These are phyloP conservation scores for Penaeus chinensis DNA, from an alignment of 1,140 invertebrate species.

Conservation along the genomic window DNA sequence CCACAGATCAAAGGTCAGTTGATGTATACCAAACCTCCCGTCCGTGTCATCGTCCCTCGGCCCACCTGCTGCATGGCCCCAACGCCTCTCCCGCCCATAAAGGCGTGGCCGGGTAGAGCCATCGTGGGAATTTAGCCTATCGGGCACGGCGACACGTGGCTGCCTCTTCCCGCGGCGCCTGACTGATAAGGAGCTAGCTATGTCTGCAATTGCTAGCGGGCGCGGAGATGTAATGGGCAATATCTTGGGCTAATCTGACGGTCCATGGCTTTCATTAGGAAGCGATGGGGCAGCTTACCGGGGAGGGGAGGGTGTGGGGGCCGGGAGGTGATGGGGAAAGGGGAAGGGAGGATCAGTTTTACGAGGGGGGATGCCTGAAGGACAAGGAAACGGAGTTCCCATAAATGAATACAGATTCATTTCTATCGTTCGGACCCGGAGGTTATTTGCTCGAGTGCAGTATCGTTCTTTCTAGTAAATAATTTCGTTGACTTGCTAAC, in stretches of 20 bases:
- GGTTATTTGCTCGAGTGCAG: too few relatives aligned
- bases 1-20: conserved; percentile 25
- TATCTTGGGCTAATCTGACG: conserved; percentile 51
- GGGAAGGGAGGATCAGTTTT: too few relatives aligned
- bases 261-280: conserved; percentile 49
- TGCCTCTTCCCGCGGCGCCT: conserved; percentile 10
- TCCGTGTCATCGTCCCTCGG: conserved; percentile 14
- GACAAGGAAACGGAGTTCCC: too few relatives aligned
- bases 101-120: not conserved
- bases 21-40: conserved; percentile 9
- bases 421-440: too few relatives aligned
- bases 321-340: too few relatives aligned
- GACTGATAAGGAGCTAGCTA: conserved; percentile 47
- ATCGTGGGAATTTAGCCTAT: conserved; percentile 6
- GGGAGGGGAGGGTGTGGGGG: not conserved
- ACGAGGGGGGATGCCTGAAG: too few relatives aligned
- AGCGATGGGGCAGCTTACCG: conserved; percentile 31
- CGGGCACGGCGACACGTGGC: not conserved
- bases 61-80: not conserved
- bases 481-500: too few relatives aligned
- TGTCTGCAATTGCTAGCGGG: conserved; percentile 45
- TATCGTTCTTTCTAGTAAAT: too few relatives aligned
- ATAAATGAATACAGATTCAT: too few relatives aligned
- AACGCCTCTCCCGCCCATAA: not conserved
- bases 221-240: conserved; percentile 50